Evolutionary conservation across 2,113 vertebrate species (phyloP).

Genomic region (Saguinus midas): DNA sequence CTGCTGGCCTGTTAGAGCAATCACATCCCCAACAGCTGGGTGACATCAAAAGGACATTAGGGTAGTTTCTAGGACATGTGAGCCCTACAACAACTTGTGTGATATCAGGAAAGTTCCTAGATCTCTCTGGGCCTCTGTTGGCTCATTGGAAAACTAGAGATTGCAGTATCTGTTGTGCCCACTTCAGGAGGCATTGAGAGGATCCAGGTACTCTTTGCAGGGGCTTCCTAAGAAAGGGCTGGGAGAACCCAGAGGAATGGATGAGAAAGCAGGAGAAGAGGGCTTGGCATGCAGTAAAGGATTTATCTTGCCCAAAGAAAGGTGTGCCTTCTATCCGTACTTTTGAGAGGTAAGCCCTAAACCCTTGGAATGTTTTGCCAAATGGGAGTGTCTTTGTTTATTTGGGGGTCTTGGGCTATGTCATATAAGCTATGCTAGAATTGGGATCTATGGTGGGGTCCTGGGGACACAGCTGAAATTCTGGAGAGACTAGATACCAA

Average conservation of each 20-base stretch:
- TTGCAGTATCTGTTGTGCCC: fast-evolving
- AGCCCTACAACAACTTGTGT: not conserved
- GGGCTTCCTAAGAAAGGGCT: not conserved
- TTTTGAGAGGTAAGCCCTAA: not conserved
- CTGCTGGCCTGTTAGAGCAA: not conserved
- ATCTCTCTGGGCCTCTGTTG: not conserved
- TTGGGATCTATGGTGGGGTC: not conserved
- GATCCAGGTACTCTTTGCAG: not conserved
- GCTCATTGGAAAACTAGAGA: not conserved
- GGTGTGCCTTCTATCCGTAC: not conserved
- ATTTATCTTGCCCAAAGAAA: not conserved
- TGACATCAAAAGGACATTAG: not conserved
- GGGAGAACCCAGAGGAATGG: not conserved
- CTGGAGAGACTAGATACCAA: not conserved
- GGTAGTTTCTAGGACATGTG: not conserved
- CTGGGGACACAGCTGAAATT: not conserved
- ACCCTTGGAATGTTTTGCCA: not conserved
- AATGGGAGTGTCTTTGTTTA: not conserved
- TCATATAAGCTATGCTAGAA: not conserved
- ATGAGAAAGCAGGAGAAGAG: not conserved
- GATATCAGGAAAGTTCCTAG: not conserved
- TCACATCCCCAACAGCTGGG: not conserved
- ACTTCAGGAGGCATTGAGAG: not conserved
- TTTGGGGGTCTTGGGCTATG: not conserved
- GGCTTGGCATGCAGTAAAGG: not conserved